Conservation (phyloP, 2,113 vertebrate genomes). For the Xerus inauris region DNA sequence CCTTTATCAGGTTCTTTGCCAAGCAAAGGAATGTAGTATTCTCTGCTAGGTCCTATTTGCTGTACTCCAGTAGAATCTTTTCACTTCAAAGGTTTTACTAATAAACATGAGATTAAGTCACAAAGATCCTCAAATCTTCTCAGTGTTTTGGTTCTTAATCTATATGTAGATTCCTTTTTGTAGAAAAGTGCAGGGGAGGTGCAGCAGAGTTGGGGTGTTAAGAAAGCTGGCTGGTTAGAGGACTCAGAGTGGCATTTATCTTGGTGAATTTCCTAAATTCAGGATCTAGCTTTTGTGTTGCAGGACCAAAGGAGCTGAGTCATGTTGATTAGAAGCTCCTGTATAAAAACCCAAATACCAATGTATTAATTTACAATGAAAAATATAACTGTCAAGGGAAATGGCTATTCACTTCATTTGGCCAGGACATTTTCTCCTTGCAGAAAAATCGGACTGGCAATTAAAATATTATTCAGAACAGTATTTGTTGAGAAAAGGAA, state of each 20-base stretch:
- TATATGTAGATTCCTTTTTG: not conserved
- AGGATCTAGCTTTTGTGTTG: not conserved
- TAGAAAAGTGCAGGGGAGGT: not conserved
- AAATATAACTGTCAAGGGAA: not conserved
- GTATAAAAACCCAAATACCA: not conserved
- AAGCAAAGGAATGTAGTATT: not conserved
- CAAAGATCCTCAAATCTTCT: not conserved
- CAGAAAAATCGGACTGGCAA: not conserved
- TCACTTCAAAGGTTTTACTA: not conserved
- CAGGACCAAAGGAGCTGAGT: slow-evolving; percentile 31
- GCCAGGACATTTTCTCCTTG: not conserved
- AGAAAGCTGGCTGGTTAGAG: not conserved
- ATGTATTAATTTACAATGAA: not conserved
- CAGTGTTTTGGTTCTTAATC: not conserved
- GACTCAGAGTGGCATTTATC: not conserved
- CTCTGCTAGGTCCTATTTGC: not conserved
- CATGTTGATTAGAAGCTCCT: not conserved
- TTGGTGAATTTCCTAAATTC: not conserved
- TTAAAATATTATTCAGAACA: slow-evolving; percentile 12
- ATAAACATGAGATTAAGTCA: not conserved
- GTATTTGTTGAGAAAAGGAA: slow-evolving; percentile 2
- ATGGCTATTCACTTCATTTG: not conserved
- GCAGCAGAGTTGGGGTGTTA: not conserved
- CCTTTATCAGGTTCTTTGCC: not conserved
- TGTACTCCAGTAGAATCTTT: not conserved